These are phyloP conservation scores for Chymomyza procnemis DNA, from an alignment of 2,888 invertebrate species.

Conservation along the genomic window DNA sequence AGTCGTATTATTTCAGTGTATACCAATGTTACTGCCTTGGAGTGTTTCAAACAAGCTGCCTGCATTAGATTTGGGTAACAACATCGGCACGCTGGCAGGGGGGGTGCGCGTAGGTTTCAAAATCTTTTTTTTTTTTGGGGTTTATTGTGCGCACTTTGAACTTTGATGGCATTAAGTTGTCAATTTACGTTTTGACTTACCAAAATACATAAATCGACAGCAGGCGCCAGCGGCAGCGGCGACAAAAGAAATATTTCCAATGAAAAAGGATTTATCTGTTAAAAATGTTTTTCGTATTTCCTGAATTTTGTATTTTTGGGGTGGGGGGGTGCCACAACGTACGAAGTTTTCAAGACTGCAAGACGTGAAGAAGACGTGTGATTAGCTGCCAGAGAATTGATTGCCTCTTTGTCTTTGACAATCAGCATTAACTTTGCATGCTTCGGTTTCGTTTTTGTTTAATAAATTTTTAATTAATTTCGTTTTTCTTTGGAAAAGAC, in stretches of 20 bases:
- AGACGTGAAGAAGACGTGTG: not conserved
- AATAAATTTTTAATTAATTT: not conserved
- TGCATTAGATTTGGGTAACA: slow-evolving; percentile 9
- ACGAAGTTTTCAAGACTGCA: not conserved
- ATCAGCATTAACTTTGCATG: not conserved
- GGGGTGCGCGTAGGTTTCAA: not conserved
- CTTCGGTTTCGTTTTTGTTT: not conserved
- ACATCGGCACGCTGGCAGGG: not conserved
- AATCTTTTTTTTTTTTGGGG: not conserved
- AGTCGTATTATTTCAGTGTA: too few species aligned
- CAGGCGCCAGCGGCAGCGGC: not conserved
- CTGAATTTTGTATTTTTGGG: not conserved
- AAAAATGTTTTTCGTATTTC: slow-evolving; percentile 12
- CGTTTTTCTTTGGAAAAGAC: not conserved
- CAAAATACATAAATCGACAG: slow-evolving; percentile 41
- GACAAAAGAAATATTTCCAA: slow-evolving; percentile 28
- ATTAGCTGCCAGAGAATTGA: slow-evolving; percentile 1
- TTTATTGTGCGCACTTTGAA: slow-evolving; percentile 45
- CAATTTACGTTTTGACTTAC: slow-evolving; percentile 67
- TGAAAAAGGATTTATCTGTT: slow-evolving; percentile 45
- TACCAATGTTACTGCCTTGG: too few species aligned
- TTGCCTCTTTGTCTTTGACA: not conserved
- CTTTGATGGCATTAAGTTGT: slow-evolving; percentile 72
- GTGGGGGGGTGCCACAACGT: not conserved
- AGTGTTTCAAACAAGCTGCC: not conserved